phyloP scores from a whole-genome alignment of 2,888 invertebrate species.

The Oscheius onirici region DNA sequence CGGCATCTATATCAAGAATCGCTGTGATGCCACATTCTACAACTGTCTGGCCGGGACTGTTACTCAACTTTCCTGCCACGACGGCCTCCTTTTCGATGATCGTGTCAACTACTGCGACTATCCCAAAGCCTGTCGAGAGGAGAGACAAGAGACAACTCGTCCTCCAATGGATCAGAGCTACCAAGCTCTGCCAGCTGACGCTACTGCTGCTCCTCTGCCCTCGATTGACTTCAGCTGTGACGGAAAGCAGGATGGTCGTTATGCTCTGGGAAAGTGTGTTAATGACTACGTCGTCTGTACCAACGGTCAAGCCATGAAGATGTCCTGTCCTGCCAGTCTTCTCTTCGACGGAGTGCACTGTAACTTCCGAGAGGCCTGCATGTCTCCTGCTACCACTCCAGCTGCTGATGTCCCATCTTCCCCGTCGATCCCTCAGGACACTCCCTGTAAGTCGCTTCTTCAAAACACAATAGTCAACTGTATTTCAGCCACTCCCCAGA shows the following conservation, averaged over 20 bases:
- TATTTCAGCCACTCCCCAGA: neutral
- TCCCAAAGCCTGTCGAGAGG: constrained; percentile 33
- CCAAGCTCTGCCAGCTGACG: neutral
- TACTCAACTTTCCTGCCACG: constrained; percentile 27
- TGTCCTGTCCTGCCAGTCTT: constrained; percentile 38
- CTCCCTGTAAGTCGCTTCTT: no score
- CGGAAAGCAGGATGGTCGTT: constrained; percentile 36
- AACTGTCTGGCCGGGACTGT: constrained; percentile 34
- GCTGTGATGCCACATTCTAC: constrained; percentile 35
- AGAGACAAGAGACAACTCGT: neutral
- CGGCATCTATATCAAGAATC: constrained; percentile 35
- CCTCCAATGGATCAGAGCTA: neutral
- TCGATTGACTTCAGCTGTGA: constrained; percentile 45
- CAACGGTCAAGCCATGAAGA: constrained; percentile 22
- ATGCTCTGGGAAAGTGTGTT: constrained; percentile 37
- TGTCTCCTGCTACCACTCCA: constrained; percentile 1
- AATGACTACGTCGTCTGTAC: constrained; percentile 42
- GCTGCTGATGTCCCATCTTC: neutral
- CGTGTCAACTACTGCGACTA: constrained; percentile 44
- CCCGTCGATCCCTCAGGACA: neutral
- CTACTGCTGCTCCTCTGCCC: neutral
- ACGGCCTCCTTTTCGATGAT: constrained; percentile 37
- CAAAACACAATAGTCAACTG: neutral
- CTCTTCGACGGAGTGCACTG: constrained; percentile 45
- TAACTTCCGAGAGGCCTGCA: constrained; percentile 38